Conservation (phyloP, 2,888 invertebrate genomes). For the Aplocera efformata region DNA sequence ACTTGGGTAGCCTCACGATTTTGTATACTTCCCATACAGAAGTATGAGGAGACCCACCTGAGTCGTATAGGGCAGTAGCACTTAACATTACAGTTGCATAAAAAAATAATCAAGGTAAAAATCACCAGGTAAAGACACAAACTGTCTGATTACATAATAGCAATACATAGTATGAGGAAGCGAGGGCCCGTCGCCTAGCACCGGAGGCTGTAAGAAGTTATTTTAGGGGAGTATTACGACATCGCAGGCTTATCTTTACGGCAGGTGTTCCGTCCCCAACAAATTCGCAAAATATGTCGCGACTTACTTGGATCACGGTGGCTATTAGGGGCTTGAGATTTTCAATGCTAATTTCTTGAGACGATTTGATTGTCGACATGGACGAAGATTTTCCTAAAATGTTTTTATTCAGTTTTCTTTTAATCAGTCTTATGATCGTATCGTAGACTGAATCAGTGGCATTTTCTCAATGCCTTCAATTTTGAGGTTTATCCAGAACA, state of each 20-base stretch:
- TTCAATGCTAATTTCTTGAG: slow-evolving; percentile 11
- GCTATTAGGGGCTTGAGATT: slow-evolving; percentile 22
- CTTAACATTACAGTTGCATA: too few relatives aligned
- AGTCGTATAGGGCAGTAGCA: too few relatives aligned
- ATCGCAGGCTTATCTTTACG: slow-evolving; percentile 79
- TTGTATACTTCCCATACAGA: too few relatives aligned
- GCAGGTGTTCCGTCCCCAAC: slow-evolving; percentile 75
- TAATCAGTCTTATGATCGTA: too few relatives aligned
- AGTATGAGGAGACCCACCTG: too few relatives aligned
- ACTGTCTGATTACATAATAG: slow-evolving; percentile 37
- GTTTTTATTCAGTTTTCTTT: too few relatives aligned
- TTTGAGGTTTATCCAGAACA: too few relatives aligned
- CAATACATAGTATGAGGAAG: slow-evolving; percentile 37
- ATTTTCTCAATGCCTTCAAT: too few relatives aligned
- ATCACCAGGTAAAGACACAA: slow-evolving; percentile 1
- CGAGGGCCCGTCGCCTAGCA: slow-evolving; percentile 64
- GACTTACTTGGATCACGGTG: slow-evolving; percentile 72
- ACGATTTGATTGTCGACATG: neutral
- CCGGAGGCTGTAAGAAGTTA: slow-evolving; percentile 79
- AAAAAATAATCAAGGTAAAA: too few relatives aligned
- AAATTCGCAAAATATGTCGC: slow-evolving; percentile 75
- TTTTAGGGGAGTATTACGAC: slow-evolving; percentile 78
- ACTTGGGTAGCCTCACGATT: too few relatives aligned
- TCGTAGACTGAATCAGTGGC: too few relatives aligned
- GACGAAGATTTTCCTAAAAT: too few relatives aligned